Evolutionary conservation across 23 tunicate genomes (phyloP), one percentile per base, ranked within the genome.

Genomic region (Aplidium turbinatum): DNA sequence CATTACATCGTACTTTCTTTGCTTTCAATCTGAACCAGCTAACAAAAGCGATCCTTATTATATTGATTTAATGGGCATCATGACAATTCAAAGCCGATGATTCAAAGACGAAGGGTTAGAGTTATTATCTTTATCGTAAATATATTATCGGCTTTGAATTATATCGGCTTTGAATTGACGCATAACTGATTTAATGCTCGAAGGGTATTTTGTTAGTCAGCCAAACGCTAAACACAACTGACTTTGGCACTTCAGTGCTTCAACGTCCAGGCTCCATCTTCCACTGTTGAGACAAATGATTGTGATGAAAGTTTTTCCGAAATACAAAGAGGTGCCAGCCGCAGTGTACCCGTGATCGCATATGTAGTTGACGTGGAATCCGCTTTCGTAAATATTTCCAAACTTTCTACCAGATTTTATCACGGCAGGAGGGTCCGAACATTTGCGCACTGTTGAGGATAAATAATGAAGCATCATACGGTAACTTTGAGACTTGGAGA

Each of bases 351-450:
- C 96, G 16, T 38, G 26, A 26, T 76, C n/a, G 47, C 96, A 88
- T 0, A 62, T 38, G 42, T 80, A 88, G n/a, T 61, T 88, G 27
- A 88, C 79, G 29, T 63, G 42, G 47, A 28, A 57, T 23, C 82
- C 96, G 26, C 67, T 62, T 40, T 75, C 78, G 61, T 79, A 88
- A 5, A 69, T 74, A 6, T 69, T 35, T 36, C 96, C 96, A 69
- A 58, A 74, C 56, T 75, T 88, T 27, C 33, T 18, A 5, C 78
- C 96, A 52, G 69, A 45, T 18, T 79, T 75, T 22, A 88, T 76
- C 26, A 42, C 16, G 3, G 31, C 27, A 7, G 87, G 87, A 4
- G 86, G 86, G 9, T 40, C 32, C 33, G 83, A 79, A 57, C 96
- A 88, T 18, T 28, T 33, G 0, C 68, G 9, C 33, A 69, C 91